Base-by-base conservation (phyloP, 92 coral and sea anemone genomes). In the Paramuricea clavata region DNA sequence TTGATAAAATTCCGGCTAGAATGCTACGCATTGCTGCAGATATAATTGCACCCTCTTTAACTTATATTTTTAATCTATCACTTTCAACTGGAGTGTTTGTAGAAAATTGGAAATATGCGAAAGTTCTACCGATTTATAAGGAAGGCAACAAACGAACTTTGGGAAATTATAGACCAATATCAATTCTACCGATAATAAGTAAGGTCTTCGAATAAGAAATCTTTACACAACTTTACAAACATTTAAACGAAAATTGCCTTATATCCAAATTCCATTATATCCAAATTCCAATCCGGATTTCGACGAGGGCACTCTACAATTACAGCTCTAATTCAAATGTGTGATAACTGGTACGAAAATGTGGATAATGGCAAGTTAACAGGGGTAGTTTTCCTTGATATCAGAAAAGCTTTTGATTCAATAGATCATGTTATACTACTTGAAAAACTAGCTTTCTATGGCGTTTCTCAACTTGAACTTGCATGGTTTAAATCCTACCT, bases 261-360 rank as follows among this genome's bases (percentile, higher is more conserved):
- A 52, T 87, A 72, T 80, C 90, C 30, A n/a, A n/a, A n/a, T n/a
- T n/a, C n/a, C n/a, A n/a, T n/a, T n/a, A n/a, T n/a, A n/a, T n/a
- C n/a, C n/a, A 69, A 87, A 61, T 80, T 39, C 68, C 90, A 87
- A 39, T 87, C 90, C 12, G 90, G 90, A 12, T 86, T 86, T 49
- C 90, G 70, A 32, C 86, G 77, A 27, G 13, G 44, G 5, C 10
- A 39, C 44, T 39, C 44, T 39, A 39, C 44, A 4, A 4, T 10
- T 39, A 4, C 44, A 4, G 5, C 44, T 39, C 10, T 39, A 10
- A 39, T 39, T 39, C 44, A 39, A 10, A 39, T 39, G 44, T 39
- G 44, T 39, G 44, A 39, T 39, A 10, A 4, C 4, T 39, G 44
- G 44, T 39, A 31, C 90, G 71, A 72, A 21, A 81, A 72, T 50